Evolutionary conservation across 2,113 vertebrate genomes (phyloP).

Genomic region (Phrynocephalus versicolor): DNA sequence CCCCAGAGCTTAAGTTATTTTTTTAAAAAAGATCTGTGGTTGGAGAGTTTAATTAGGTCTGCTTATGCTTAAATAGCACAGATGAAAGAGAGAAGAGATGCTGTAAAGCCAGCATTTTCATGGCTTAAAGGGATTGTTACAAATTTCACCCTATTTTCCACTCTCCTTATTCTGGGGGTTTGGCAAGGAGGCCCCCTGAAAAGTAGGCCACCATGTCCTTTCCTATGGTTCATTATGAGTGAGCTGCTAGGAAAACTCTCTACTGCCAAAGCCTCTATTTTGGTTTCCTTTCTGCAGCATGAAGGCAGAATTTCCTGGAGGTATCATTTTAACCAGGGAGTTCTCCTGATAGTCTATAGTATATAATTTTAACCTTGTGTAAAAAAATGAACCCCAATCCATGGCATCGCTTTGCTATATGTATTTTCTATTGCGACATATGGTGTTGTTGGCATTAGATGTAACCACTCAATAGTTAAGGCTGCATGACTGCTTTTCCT

Average conservation of each 20-base stretch:
- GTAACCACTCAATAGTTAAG: conserved; percentile 8
- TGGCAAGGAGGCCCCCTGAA: conserved; percentile 69
- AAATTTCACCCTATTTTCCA: conserved; percentile 50
- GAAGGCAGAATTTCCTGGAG: conserved; percentile 63
- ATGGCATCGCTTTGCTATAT: background rate
- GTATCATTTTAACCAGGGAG: conserved; percentile 52
- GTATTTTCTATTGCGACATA: background rate
- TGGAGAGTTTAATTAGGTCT: conserved; percentile 71
- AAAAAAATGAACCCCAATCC: conserved; percentile 26
- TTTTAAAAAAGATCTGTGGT: conserved; percentile 32
- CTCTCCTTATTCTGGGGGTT: conserved; percentile 63
- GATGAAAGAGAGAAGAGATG: conserved; percentile 61
- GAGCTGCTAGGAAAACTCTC: conserved; percentile 56
- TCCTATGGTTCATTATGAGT: conserved; percentile 59
- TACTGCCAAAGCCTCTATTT: conserved; percentile 62
- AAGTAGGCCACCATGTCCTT: conserved; percentile 79
- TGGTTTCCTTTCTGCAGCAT: conserved; percentile 59
- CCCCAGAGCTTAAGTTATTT: background rate
- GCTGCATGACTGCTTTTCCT: conserved; percentile 20
- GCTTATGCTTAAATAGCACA: conserved; percentile 69
- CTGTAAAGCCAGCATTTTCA: conserved; percentile 72
- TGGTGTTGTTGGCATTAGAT: conserved; percentile 20
- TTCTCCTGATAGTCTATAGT: conserved; percentile 42
- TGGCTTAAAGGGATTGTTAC: conserved; percentile 58
- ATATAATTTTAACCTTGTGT: conserved; percentile 56